A percentile compares a stretch with the other conserved stretches of the same genome.
phyloP scores from a whole-genome alignment of 2,113 vertebrate genomes.

The Madoqua kirkii region DNA sequence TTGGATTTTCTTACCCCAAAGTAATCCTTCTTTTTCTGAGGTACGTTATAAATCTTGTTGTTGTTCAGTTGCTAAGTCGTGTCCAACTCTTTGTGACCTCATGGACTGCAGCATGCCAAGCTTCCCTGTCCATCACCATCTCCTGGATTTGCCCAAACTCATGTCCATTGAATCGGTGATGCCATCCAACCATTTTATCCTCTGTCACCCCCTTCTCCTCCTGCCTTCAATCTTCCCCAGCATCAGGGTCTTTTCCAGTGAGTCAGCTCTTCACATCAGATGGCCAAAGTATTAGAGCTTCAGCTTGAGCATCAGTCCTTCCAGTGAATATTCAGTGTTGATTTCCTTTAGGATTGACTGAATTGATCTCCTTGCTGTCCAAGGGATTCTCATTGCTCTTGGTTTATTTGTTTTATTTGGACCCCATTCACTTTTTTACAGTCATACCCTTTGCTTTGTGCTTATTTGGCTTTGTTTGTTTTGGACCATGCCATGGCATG shows the following conservation, averaged over 20 bases:
- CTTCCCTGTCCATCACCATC: background rate
- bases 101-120: background rate
- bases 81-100: background rate
- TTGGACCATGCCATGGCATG: background rate
- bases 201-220: background rate
- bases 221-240: background rate
- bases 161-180: background rate
- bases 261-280: background rate
- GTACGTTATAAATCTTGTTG: background rate
- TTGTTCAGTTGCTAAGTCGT: background rate
- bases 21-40: background rate
- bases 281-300: background rate
- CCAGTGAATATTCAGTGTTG: background rate
- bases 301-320: background rate
- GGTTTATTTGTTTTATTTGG: conserved; percentile 23
- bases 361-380: background rate
- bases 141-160: background rate
- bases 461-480: background rate
- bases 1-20: conserved; percentile 1
- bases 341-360: background rate
- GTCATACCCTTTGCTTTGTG: background rate
- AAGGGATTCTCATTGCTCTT: background rate
- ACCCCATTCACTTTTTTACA: background rate
- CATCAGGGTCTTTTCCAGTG: background rate
- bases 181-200: background rate